Percentiles rank a stretch among this genome's conserved stretches.
These are phyloP conservation scores for Enhydra lutris DNA, from an alignment of 2,113 vertebrate species.

Conservation along the genomic window DNA sequence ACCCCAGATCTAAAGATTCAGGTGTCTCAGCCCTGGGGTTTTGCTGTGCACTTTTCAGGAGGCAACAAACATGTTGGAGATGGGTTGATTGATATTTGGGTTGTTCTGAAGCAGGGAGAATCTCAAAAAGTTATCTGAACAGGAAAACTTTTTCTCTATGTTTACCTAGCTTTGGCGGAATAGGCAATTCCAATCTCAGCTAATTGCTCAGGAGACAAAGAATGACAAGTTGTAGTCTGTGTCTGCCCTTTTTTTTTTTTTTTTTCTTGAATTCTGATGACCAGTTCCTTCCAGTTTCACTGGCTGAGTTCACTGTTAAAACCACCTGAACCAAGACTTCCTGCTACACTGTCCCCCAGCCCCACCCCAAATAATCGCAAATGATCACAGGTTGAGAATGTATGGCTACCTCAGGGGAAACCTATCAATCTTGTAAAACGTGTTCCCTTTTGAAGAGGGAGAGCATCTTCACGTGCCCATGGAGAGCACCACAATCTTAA, in stretches of 20 bases:
- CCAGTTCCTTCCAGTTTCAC: conserved; percentile 58
- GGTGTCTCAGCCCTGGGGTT: no score
- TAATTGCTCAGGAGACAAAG: neutral
- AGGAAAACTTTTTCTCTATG: neutral
- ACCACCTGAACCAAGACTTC: conserved; percentile 53
- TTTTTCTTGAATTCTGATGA: neutral
- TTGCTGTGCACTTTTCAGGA: neutral
- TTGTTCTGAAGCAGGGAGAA: neutral
- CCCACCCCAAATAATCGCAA: conserved; percentile 23
- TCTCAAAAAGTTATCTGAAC: neutral
- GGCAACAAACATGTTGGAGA: neutral
- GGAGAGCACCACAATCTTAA: conserved; percentile 19
- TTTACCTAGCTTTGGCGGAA: neutral
- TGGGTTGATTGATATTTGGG: neutral
- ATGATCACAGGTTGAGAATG: conserved; percentile 17
- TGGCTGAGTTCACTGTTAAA: conserved; percentile 51
- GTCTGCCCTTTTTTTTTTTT: neutral
- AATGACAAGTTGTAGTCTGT: no score
- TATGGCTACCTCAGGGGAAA: neutral
- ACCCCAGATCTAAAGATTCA: neutral
- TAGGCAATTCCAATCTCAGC: neutral
- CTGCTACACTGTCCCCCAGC: neutral
- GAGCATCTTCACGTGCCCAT: conserved; percentile 2
- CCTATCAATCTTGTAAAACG: conserved; percentile 25
- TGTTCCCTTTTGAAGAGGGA: neutral